These are phyloP conservation scores for Sebastes variabilis DNA, from an alignment of 2,797 vertebrate species.

Conservation along the genomic window DNA sequence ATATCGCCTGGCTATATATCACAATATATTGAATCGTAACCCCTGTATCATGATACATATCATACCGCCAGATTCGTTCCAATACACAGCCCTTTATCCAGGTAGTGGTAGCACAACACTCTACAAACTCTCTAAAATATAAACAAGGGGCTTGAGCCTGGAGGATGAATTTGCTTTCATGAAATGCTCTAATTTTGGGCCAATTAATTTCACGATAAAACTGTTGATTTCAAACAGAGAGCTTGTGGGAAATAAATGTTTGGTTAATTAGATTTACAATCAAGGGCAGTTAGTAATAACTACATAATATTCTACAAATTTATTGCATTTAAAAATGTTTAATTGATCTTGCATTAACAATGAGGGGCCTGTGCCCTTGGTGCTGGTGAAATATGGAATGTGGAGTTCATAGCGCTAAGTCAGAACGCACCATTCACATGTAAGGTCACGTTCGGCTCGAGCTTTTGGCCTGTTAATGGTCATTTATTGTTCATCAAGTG, in stretches of 20 bases:
- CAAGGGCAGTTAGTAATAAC: conserved; percentile 61
- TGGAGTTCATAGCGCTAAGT: conserved; percentile 26
- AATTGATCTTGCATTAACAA: conserved; percentile 55
- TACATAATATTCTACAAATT: conserved; percentile 54
- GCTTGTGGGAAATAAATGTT: conserved; percentile 63
- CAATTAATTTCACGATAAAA: conserved; percentile 55
- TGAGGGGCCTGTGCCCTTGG: conserved; percentile 58
- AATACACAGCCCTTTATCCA: neutral
- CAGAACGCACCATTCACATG: conserved; percentile 51
- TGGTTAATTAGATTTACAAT: conserved; percentile 64
- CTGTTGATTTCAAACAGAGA: conserved; percentile 37
- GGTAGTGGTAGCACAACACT: conserved; percentile 2
- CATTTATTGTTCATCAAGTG: conserved; percentile 72
- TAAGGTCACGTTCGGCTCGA: conserved; percentile 60
- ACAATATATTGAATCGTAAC: too few species aligned
- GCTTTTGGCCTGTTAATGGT: conserved; percentile 75
- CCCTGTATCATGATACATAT: too few species aligned
- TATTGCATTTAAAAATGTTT: conserved; percentile 62
- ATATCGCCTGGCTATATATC: too few species aligned
- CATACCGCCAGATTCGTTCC: too few species aligned
- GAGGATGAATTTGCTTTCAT: conserved; percentile 51
- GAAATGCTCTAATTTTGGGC: conserved; percentile 51
- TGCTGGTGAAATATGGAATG: conserved; percentile 58
- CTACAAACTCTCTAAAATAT: conserved; percentile 18
- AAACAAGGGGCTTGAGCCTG: conserved; percentile 38